Evolutionary conservation across 2,797 vertebrate species (phyloP).

Genomic region (Lithobates pipiens): DNA sequence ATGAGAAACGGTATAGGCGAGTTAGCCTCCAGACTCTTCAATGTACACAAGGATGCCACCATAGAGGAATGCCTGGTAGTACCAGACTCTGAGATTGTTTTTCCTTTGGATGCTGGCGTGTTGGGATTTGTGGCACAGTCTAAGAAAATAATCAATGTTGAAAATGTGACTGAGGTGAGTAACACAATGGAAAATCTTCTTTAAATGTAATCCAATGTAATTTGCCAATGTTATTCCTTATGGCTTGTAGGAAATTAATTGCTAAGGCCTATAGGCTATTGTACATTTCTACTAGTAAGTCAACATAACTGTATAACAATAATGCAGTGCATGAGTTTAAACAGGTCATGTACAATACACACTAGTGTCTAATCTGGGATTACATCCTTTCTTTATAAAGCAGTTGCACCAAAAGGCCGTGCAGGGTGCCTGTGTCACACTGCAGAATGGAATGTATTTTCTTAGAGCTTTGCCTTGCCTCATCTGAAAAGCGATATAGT

Average conservation of each 20-base stretch:
- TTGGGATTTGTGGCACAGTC: conserved; percentile 84
- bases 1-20: conserved; percentile 87
- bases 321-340: conserved; percentile 19
- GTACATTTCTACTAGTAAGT: not conserved
- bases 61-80: conserved; percentile 85
- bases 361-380: conserved; percentile 47
- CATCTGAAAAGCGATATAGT: too few species aligned
- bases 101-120: conserved; percentile 87
- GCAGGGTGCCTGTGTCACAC: not conserved
- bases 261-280: not conserved
- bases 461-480: too few species aligned
- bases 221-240: not conserved
- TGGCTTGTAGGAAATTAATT: not conserved
- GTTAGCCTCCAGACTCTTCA: conserved; percentile 87
- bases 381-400: conserved; percentile 38
- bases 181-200: not conserved
- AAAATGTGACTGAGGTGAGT: conserved; percentile 79
- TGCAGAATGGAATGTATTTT: not conserved
- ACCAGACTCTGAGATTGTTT: conserved; percentile 89
- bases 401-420: conserved; percentile 5
- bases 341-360: conserved; percentile 37
- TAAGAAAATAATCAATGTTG: conserved; percentile 85
- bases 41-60: conserved; percentile 79
- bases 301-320: not conserved
- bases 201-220: not conserved